These are phyloP conservation scores for Hafferia zeledoni DNA, from an alignment of 2,797 vertebrate genomes.

Conservation along the genomic window DNA sequence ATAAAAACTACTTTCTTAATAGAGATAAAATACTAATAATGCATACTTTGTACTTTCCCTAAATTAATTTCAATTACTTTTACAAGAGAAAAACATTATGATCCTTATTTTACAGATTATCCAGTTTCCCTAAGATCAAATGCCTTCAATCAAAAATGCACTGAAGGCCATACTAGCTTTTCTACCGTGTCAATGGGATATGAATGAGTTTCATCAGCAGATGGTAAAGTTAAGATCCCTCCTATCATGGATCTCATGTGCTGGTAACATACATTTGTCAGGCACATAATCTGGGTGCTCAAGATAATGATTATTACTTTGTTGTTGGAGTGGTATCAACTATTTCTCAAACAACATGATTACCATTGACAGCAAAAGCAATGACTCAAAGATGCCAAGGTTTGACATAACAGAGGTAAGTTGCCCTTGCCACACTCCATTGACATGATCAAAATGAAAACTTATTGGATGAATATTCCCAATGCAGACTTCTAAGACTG, in stretches of 20 bases:
- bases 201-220: not conserved
- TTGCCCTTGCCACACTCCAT: not conserved
- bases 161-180: not conserved
- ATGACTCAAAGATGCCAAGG: not conserved
- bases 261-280: not conserved
- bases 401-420: not conserved
- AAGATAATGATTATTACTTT: not conserved
- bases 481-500: slow-evolving; percentile 35
- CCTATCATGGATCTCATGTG: no score
- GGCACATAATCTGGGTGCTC: not conserved
- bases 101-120: not conserved
- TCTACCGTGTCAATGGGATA: not conserved
- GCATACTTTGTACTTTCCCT: not conserved
- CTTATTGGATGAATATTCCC: not conserved
- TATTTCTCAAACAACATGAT: not conserved
- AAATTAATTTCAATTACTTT: slow-evolving; percentile 2
- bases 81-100: not conserved
- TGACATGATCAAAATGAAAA: not conserved
- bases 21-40: not conserved
- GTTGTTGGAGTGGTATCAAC: not conserved
- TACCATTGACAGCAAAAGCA: not conserved
- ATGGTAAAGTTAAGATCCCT: not conserved
- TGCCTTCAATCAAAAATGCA: not conserved
- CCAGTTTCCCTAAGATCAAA: not conserved
- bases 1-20: not conserved